Conservation (phyloP, 2,888 invertebrate species). For the Sphaerolaimus hirsutus region DNA sequence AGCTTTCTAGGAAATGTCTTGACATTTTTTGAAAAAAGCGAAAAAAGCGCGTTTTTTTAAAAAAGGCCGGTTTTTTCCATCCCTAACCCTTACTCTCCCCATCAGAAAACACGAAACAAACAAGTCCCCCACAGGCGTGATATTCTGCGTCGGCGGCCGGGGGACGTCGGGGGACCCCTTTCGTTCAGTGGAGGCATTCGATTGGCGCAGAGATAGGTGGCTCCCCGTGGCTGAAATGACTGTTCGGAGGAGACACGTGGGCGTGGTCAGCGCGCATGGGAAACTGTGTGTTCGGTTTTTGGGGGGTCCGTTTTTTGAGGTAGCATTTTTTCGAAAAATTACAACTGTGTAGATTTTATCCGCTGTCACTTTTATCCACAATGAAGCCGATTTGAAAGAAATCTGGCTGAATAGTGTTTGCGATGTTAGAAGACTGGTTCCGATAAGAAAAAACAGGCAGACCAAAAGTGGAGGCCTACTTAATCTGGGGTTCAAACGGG, state of each 20-base stretch:
- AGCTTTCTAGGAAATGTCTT: neutral
- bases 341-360: neutral
- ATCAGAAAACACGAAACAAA: no score
- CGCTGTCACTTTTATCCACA: no score
- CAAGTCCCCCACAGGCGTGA: slow-evolving; percentile 30
- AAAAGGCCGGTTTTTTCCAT: neutral
- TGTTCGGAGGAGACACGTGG: slow-evolving; percentile 30
- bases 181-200: slow-evolving; percentile 29
- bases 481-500: no score
- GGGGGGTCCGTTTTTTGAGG: neutral
- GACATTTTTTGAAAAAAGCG: neutral
- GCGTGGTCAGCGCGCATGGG: slow-evolving; percentile 29
- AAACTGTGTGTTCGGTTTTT: slow-evolving; percentile 10
- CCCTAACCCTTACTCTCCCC: slow-evolving; percentile 7
- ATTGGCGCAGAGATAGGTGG: slow-evolving; percentile 29
- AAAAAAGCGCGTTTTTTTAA: no score
- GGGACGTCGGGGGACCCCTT: slow-evolving; percentile 32
- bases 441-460: no score
- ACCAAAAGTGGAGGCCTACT: no score
- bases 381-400: no score
- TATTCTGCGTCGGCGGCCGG: slow-evolving; percentile 34
- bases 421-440: no score
- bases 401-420: no score
- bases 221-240: slow-evolving; percentile 30
- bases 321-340: neutral